phyloP scores from a whole-genome alignment of 2,888 invertebrate species.

The Melolontha melolontha region DNA sequence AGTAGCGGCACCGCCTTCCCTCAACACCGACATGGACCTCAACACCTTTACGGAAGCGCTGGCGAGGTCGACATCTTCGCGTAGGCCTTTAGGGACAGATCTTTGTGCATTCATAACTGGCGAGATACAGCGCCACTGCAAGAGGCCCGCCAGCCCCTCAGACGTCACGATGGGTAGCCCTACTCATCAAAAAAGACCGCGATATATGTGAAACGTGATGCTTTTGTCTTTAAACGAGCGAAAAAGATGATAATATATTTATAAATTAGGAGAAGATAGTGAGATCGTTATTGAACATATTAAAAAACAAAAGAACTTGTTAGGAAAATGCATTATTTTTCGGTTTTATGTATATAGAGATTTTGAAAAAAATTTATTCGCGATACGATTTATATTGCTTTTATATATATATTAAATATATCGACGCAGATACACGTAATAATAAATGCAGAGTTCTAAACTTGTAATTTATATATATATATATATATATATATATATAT shows the following conservation, averaged over 20 bases:
- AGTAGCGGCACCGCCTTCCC: slow-evolving; percentile 54
- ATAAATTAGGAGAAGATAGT: too few relatives aligned
- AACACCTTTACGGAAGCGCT: slow-evolving; percentile 82
- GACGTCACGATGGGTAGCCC: slow-evolving; percentile 85
- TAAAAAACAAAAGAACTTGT: slow-evolving; percentile 28
- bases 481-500: slow-evolving; percentile 11
- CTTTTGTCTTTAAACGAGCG: slow-evolving; percentile 16
- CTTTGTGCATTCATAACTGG: slow-evolving; percentile 79
- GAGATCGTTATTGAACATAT: slow-evolving; percentile 7
- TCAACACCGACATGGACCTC: slow-evolving; percentile 71
- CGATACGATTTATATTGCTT: slow-evolving; percentile 19
- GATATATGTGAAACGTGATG: slow-evolving; percentile 71
- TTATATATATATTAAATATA: slow-evolving; percentile 14
- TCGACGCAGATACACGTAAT: not conserved
- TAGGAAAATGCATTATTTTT: slow-evolving; percentile 29
- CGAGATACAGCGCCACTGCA: slow-evolving; percentile 80
- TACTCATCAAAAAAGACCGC: slow-evolving; percentile 78
- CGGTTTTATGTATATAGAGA: not conserved
- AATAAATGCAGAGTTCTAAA: too few relatives aligned
- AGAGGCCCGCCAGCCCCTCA: slow-evolving; percentile 75
- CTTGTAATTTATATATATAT: too few relatives aligned
- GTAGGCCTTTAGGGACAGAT: slow-evolving; percentile 67
- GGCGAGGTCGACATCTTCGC: slow-evolving; percentile 69
- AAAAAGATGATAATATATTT: slow-evolving; percentile 19
- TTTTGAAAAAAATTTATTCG: slow-evolving; percentile 11